A percentile compares a stretch with the other conserved stretches of the same genome.
Evolutionary conservation across 1,140 invertebrate species (phyloP).

Genomic region (Mya arenaria): DNA sequence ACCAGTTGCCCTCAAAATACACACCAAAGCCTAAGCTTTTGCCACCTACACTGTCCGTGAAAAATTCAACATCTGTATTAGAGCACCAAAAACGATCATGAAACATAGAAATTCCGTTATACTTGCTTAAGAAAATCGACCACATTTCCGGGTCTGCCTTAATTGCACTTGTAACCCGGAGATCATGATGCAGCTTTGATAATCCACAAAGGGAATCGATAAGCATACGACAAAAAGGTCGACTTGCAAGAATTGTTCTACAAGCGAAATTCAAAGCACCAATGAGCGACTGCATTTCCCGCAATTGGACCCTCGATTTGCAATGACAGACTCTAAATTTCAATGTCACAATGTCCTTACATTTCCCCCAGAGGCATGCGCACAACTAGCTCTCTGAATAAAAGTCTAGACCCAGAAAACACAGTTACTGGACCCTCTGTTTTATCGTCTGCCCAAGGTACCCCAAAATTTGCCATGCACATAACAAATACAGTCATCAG

Average conservation of each 20-base stretch:
- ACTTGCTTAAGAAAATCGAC: conserved; percentile 36
- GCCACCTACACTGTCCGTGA: conserved; percentile 44
- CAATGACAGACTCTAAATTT: not conserved
- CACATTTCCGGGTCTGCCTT: conserved; percentile 43
- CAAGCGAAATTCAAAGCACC: conserved; percentile 57
- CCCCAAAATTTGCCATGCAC: not conserved
- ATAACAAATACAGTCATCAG: not conserved
- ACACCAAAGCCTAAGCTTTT: conserved; percentile 4
- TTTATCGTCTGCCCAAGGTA: conserved; percentile 19
- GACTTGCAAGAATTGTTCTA: conserved; percentile 44
- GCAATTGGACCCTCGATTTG: conserved; percentile 8
- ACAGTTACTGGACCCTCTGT: conserved; percentile 24
- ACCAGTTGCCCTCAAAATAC: conserved; percentile 49
- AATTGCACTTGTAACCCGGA: conserved; percentile 30
- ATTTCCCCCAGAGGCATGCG: conserved; percentile 20
- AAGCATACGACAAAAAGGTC: too few relatives aligned
- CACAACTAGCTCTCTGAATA: conserved; percentile 26
- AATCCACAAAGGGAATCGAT: too few relatives aligned
- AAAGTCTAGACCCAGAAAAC: conserved; percentile 36
- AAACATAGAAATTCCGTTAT: conserved; percentile 46
- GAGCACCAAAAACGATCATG: conserved; percentile 9
- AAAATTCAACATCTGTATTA: conserved; percentile 9
- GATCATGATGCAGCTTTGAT: conserved; percentile 52
- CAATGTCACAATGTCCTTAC: not conserved
- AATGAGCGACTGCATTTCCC: conserved; percentile 55